phyloP scores from a whole-genome alignment of 2,797 vertebrate species.

The Leptoclinus maculatus region DNA sequence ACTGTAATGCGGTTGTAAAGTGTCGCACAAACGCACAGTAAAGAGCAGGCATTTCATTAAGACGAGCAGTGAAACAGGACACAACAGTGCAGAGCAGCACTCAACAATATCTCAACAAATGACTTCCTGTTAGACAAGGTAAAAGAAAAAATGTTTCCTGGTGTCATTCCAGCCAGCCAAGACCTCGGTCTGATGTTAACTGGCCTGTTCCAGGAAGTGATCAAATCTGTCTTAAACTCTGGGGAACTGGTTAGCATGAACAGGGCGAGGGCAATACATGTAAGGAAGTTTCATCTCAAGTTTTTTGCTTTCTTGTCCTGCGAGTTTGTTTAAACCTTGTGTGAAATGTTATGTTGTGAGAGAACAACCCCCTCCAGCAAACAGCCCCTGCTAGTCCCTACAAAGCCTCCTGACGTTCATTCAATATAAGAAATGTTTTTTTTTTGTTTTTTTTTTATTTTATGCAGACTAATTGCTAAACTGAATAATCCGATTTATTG shows the following conservation, averaged over 20 bases:
- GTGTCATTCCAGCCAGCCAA: background rate
- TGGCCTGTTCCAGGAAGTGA: slow-evolving; percentile 16
- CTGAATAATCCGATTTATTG: background rate
- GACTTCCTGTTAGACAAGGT: slow-evolving; percentile 22
- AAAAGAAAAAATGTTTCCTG: background rate
- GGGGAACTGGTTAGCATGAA: background rate
- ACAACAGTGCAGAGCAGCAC: background rate
- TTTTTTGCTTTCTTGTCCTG: background rate
- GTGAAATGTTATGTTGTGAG: background rate
- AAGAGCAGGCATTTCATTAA: background rate
- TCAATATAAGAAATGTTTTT: background rate
- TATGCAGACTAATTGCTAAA: background rate
- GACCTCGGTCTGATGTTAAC: background rate
- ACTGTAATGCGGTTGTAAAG: background rate
- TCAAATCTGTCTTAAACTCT: background rate
- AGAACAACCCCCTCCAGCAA: background rate
- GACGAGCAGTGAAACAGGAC: background rate
- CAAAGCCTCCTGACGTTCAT: background rate
- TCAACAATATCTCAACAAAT: background rate
- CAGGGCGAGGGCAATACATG: background rate
- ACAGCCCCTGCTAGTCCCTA: background rate
- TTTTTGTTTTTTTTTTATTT: too few relatives aligned
- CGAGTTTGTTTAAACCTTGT: background rate
- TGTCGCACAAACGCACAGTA: too few relatives aligned
- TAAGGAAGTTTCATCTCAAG: background rate